A percentile compares a stretch with the other conserved stretches of the same genome.
These are phyloP conservation scores for Serrognathus titanus DNA, from an alignment of 2,888 invertebrate genomes.

Conservation along the genomic window DNA sequence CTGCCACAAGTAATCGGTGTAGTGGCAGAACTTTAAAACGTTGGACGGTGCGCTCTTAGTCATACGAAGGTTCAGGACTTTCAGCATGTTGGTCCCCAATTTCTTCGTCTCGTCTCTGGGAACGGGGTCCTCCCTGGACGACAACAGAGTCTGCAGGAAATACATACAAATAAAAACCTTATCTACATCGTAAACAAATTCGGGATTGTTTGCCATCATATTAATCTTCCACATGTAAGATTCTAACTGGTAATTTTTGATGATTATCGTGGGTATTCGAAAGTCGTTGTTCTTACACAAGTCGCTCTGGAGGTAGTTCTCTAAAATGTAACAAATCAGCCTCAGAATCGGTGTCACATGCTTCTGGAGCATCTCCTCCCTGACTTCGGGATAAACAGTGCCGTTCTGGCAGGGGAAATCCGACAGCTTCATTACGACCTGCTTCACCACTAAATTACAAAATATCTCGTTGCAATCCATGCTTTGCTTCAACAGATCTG, in stretches of 20 bases:
- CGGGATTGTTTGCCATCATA: constrained; percentile 49
- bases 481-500: constrained; percentile 57
- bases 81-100: constrained; percentile 44
- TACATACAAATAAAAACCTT: constrained; percentile 52
- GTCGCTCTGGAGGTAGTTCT: constrained; percentile 42
- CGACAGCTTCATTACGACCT: constrained; percentile 57
- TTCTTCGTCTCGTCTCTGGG: constrained; percentile 22
- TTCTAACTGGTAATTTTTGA: constrained; percentile 46
- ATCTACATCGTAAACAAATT: constrained; percentile 49
- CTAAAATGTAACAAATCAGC: constrained; percentile 55
- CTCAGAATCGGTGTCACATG: constrained; percentile 57
- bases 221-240: constrained; percentile 46
- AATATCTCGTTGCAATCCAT: constrained; percentile 53
- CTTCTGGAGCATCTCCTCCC: constrained; percentile 53
- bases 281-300: constrained; percentile 40
- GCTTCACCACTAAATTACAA: constrained; percentile 55
- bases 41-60: constrained; percentile 38
- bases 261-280: constrained; percentile 41
- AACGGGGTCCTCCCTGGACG: constrained; percentile 9
- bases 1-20: constrained; percentile 49
- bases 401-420: constrained; percentile 40
- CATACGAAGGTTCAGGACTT: constrained; percentile 46
- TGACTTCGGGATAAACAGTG: constrained; percentile 51
- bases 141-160: constrained; percentile 34
- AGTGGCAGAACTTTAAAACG: constrained; percentile 45